Conservation (phyloP, 2,888 invertebrate genomes). For the Amphipoea lucens region DNA sequence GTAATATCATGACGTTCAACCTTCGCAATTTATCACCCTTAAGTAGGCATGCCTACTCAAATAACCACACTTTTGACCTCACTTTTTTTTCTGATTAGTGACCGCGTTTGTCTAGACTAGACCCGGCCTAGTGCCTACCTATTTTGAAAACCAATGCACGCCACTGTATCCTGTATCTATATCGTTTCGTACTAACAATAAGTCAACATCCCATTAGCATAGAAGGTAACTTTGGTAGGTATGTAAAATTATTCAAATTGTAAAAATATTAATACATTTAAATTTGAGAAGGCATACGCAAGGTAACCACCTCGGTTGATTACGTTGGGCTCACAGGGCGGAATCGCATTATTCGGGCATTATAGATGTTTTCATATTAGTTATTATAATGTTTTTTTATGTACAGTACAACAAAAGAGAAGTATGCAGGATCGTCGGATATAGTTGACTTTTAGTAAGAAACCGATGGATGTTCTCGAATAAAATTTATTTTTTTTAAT, state of each 20-base stretch:
- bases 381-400: slow-evolving; percentile 43
- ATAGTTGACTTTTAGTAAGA: too few species aligned
- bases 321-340: slow-evolving; percentile 44
- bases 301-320: slow-evolving; percentile 58
- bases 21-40: too few species aligned
- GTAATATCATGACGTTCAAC: too few species aligned
- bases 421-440: too few species aligned
- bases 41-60: too few species aligned
- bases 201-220: slow-evolving; percentile 51
- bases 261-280: slow-evolving; percentile 68
- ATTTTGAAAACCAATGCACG: too few species aligned
- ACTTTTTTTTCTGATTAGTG: too few species aligned
- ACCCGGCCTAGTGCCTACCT: too few species aligned
- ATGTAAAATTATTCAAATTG: slow-evolving; percentile 65
- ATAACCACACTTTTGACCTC: too few species aligned
- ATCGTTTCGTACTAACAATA: slow-evolving; percentile 25
- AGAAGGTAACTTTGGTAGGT: slow-evolving; percentile 34
- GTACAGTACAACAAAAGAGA: background rate
- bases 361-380: slow-evolving; percentile 45
- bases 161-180: slow-evolving; percentile 5
- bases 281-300: slow-evolving; percentile 61
- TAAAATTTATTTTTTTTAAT: too few species aligned
- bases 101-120: too few species aligned
- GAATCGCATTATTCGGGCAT: slow-evolving; percentile 55
- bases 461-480: too few species aligned